phyloP scores from a whole-genome alignment of 2,888 invertebrate genomes.

The Chrysodeixis includens region DNA sequence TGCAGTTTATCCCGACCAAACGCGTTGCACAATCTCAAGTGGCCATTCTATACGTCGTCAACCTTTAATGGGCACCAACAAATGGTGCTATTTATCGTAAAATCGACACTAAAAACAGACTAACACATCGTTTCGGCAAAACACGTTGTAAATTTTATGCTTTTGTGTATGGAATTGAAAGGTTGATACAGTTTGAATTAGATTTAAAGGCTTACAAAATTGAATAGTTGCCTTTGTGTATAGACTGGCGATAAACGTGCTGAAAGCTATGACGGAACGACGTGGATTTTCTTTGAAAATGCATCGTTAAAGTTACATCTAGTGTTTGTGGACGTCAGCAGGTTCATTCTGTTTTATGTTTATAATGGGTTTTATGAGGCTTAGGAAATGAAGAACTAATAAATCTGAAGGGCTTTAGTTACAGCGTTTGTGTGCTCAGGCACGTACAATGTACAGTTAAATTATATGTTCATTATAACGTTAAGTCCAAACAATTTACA shows the following conservation, averaged over 20 bases:
- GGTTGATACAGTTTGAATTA: conserved; percentile 32
- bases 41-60: conserved; percentile 79
- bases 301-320: conserved; percentile 56
- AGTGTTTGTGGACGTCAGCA: conserved; percentile 38
- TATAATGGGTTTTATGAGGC: conserved; percentile 34
- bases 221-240: conserved; percentile 46
- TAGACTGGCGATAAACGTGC: conserved; percentile 53
- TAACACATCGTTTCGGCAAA: conserved; percentile 79
- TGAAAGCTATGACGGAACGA: conserved; percentile 38
- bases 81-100: conserved; percentile 85
- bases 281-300: conserved; percentile 60
- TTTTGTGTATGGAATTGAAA: conserved; percentile 56
- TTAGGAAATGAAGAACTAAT: conserved; percentile 1
- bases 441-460: too few species aligned
- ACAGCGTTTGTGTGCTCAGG: neutral
- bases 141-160: conserved; percentile 76
- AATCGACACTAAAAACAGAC: conserved; percentile 83
- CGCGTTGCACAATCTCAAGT: conserved; percentile 76
- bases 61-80: conserved; percentile 78
- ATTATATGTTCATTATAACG: too few species aligned
- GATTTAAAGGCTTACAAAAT: conserved; percentile 49
- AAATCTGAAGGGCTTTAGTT: neutral
- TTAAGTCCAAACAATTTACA: too few species aligned
- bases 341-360: conserved; percentile 43
- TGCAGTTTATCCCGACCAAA: conserved; percentile 73